Evolutionary conservation across 2,113 vertebrate species (phyloP).

Genomic region (Murina feae): DNA sequence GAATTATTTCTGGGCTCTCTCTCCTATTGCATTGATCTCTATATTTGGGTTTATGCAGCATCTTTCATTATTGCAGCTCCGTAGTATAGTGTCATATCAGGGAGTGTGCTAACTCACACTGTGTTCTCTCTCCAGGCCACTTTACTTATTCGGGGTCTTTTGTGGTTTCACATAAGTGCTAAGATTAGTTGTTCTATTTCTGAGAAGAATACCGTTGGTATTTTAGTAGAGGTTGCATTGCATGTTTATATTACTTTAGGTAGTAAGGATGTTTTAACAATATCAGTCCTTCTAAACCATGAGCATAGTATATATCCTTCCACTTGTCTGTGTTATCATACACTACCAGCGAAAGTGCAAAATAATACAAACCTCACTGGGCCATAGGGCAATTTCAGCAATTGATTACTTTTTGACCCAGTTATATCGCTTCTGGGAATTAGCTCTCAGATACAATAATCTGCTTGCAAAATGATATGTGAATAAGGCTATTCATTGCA

Average conservation of each 20-base stretch:
- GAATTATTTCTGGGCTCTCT: not conserved
- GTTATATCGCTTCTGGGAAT: constrained; percentile 18
- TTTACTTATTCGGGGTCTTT: not conserved
- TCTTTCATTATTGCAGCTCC: too few relatives aligned
- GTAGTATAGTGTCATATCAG: not conserved
- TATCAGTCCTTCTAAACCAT: not conserved
- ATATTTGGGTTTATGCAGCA: not conserved
- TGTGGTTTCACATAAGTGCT: not conserved
- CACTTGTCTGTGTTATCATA: not conserved
- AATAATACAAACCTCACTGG: not conserved
- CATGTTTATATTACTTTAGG: not conserved
- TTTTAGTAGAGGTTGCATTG: not conserved
- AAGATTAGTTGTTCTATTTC: not conserved
- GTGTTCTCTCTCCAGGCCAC: not conserved
- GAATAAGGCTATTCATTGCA: not conserved
- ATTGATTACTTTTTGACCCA: not conserved
- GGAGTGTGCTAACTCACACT: not conserved
- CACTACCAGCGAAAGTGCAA: not conserved
- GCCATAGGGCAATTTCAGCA: not conserved
- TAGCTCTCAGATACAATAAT: not conserved
- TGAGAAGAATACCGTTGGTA: not conserved
- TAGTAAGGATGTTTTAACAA: not conserved
- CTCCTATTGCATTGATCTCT: not conserved
- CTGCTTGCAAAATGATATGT: not conserved
- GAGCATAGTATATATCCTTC: not conserved